Evolutionary conservation across 2,888 invertebrate genomes (phyloP).

Genomic region (Gymnosoma rotundatum): DNA sequence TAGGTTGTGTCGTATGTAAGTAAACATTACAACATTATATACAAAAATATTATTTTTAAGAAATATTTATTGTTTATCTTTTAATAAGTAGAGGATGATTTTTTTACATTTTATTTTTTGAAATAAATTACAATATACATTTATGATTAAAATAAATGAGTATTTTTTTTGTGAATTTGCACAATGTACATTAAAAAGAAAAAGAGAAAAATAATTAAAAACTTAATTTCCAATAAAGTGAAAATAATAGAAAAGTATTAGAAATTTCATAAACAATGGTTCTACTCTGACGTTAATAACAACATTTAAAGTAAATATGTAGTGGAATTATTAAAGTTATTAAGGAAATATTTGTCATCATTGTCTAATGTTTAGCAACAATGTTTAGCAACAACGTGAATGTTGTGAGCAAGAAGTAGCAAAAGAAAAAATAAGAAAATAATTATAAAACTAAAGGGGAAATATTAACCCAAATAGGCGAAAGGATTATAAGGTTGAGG

Average conservation of each 20-base stretch:
- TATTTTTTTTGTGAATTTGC: constrained; percentile 62
- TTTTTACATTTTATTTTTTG: constrained; percentile 48
- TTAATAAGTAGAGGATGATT: constrained; percentile 26
- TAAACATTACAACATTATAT: background rate
- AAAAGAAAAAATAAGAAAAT: too few relatives aligned
- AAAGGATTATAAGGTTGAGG: constrained; percentile 89
- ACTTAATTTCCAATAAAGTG: constrained; percentile 14
- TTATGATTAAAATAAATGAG: constrained; percentile 56
- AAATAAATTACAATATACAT: constrained; percentile 62
- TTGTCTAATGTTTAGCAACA: background rate
- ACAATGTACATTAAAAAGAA: constrained; percentile 13
- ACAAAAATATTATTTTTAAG: background rate
- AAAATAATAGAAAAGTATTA: background rate
- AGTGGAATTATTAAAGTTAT: background rate
- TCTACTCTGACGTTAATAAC: too few relatives aligned
- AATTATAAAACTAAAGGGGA: background rate
- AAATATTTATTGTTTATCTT: constrained; percentile 6
- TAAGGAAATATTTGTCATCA: background rate
- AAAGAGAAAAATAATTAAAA: constrained; percentile 26
- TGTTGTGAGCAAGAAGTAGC: too few relatives aligned
- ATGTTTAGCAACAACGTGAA: too few relatives aligned
- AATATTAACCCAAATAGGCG: constrained; percentile 87
- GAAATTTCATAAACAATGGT: background rate
- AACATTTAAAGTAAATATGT: background rate
- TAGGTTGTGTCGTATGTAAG: too few relatives aligned